Percentiles rank a stretch among this genome's conserved stretches.
Conservation (phyloP, 2,113 vertebrate genomes). For the Tetrao urogallus region DNA sequence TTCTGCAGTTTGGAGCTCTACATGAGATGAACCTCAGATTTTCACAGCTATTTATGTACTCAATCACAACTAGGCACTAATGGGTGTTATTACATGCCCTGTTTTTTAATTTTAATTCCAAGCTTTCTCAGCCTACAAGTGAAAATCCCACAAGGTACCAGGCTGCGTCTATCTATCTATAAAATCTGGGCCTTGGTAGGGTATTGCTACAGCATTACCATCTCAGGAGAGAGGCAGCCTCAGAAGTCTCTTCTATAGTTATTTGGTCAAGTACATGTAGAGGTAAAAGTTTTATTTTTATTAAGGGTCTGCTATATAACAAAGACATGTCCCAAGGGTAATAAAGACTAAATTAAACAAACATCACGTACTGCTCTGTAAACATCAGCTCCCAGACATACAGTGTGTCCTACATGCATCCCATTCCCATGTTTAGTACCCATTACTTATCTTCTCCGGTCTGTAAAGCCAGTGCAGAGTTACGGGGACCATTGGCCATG, state of each 20-base stretch:
- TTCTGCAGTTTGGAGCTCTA: background rate
- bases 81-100: constrained; percentile 45
- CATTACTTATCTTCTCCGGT: background rate
- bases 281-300: background rate
- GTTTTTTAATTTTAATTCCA: constrained; percentile 59
- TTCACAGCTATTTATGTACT: constrained; percentile 8
- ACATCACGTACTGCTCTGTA: background rate
- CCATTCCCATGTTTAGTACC: background rate
- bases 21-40: constrained; percentile 5
- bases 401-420: background rate
- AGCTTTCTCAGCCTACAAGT: constrained; percentile 33
- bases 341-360: background rate
- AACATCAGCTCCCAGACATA: background rate
- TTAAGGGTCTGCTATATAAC: background rate
- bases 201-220: background rate
- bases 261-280: background rate
- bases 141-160: background rate
- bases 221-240: background rate
- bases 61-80: constrained; percentile 15
- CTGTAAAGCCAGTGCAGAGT: background rate
- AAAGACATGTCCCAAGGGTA: background rate
- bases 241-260: background rate
- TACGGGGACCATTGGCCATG: too few species aligned
- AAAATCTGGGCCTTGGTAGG: constrained; percentile 7
- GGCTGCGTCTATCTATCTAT: background rate